phyloP scores from a whole-genome alignment of 2,113 vertebrate genomes.

The Geococcyx californianus region DNA sequence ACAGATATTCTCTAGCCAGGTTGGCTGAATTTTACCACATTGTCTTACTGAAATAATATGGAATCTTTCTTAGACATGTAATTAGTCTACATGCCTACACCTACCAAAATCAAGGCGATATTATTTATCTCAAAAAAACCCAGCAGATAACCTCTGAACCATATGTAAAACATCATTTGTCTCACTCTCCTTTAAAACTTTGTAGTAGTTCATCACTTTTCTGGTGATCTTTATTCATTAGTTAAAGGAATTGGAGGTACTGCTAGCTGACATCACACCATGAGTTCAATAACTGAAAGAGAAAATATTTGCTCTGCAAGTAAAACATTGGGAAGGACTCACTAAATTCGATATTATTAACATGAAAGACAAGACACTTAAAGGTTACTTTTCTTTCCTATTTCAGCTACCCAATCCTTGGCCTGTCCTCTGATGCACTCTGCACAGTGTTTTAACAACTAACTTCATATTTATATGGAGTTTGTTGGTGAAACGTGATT shows the following conservation, averaged over 20 bases:
- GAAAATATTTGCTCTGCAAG: conserved; percentile 68
- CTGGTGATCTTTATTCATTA: conserved; percentile 48
- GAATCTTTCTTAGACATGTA: not conserved
- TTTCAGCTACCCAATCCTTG: not conserved
- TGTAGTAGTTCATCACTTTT: conserved; percentile 38
- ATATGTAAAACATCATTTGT: not conserved
- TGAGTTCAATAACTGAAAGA: conserved; percentile 55
- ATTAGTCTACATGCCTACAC: not conserved
- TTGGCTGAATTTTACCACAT: not conserved
- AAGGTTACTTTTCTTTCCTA: conserved; percentile 46
- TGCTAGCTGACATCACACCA: conserved; percentile 50
- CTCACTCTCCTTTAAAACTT: conserved; percentile 14
- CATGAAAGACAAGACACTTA: conserved; percentile 60
- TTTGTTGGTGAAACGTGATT: not conserved
- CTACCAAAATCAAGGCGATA: not conserved
- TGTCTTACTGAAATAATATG: not conserved
- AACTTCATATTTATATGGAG: not conserved
- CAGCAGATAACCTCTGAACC: not conserved
- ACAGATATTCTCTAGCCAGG: not conserved
- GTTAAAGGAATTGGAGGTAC: conserved; percentile 28
- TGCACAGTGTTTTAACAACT: not conserved
- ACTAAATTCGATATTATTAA: conserved; percentile 64
- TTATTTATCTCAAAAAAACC: not conserved
- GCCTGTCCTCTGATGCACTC: not conserved
- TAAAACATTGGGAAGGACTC: conserved; percentile 64